A percentile compares a stretch with the other conserved stretches of the same genome.
Conservation (phyloP, 2,888 invertebrate genomes). For the Drosophila emarginata region DNA sequence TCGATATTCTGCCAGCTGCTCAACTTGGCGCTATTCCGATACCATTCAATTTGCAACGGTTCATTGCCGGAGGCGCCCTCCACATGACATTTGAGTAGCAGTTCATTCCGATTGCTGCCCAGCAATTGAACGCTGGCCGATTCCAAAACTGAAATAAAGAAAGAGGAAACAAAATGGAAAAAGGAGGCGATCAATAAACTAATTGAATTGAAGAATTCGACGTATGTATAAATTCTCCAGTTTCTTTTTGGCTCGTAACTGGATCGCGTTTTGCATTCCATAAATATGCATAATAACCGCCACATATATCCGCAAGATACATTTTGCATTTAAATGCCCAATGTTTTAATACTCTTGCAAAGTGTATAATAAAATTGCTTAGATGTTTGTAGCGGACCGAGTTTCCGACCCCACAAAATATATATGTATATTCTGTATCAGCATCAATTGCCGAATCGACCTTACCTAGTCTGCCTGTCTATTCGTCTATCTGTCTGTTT, state of each 20-base stretch:
- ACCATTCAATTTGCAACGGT: conserved; percentile 80
- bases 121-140: conserved; percentile 79
- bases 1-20: conserved; percentile 85
- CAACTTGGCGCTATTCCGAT: conserved; percentile 85
- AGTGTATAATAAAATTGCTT: no score
- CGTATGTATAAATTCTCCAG: conserved; percentile 24
- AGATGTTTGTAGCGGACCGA: no score
- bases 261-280: conserved; percentile 45
- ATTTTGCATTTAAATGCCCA: conserved; percentile 39
- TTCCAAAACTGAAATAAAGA: conserved; percentile 71
- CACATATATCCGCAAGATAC: conserved; percentile 46
- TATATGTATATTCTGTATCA: no score
- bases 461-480: no score
- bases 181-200: conserved; percentile 33
- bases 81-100: conserved; percentile 80
- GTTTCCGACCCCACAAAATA: no score
- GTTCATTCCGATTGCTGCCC: conserved; percentile 76
- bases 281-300: conserved; percentile 53
- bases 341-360: background rate
- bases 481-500: no score
- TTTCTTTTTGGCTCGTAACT: conserved; percentile 6
- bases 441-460: no score
- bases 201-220: conserved; percentile 39
- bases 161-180: background rate
- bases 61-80: conserved; percentile 79